Conservation (phyloP, 2,113 vertebrate genomes). For the Esox niger region DNA sequence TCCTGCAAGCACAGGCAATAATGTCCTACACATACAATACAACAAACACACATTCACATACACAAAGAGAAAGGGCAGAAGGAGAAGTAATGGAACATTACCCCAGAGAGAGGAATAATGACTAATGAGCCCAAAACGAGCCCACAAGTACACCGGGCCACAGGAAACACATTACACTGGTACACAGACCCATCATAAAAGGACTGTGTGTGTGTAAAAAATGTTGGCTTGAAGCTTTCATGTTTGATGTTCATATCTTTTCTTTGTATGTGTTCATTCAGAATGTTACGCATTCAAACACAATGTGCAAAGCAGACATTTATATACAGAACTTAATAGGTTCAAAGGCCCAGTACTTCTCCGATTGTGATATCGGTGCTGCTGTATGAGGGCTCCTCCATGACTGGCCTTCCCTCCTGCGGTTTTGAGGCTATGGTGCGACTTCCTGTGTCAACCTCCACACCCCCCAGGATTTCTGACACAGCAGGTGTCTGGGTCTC, state of each 20-base stretch:
- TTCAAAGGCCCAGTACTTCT: slow-evolving; percentile 42
- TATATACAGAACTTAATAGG: no score
- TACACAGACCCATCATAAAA: not conserved
- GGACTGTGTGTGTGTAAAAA: no score
- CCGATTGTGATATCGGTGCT: slow-evolving; percentile 59
- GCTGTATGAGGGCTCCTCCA: slow-evolving; percentile 36
- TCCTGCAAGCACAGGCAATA: slow-evolving; percentile 10
- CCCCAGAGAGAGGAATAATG: slow-evolving; percentile 50
- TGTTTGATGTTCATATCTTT: no score
- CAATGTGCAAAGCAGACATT: slow-evolving; percentile 15
- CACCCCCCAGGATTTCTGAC: slow-evolving; percentile 7
- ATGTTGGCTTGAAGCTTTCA: no score
- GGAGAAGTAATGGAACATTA: slow-evolving; percentile 55
- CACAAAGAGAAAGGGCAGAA: slow-evolving; percentile 27
- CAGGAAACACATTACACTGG: slow-evolving; percentile 30
- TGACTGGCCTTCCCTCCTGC: slow-evolving; percentile 2
- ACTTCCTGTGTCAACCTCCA: slow-evolving; percentile 10
- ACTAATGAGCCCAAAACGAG: slow-evolving; percentile 56
- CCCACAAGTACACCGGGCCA: slow-evolving; percentile 41
- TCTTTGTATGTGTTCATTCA: not conserved
- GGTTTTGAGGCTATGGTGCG: not conserved
- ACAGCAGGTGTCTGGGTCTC: slow-evolving; percentile 1
- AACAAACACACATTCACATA: slow-evolving; percentile 26
- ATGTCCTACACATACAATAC: not conserved
- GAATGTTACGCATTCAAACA: not conserved